Percentiles rank a stretch among this genome's conserved stretches.
Conservation (phyloP, 2,888 invertebrate species). For the Syrphus vitripennis region DNA sequence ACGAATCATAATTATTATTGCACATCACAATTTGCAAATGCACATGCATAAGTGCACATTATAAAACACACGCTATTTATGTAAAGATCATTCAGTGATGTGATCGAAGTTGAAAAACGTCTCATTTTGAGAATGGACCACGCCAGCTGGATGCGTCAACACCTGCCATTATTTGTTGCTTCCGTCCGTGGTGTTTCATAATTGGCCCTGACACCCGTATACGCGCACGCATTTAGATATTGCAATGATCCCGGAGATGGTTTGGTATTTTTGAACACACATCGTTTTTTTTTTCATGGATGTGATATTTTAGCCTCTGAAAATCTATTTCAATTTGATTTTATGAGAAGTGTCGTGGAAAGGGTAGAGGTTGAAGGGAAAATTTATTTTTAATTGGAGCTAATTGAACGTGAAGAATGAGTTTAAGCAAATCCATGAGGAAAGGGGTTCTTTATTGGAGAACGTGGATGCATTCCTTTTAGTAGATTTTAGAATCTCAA, state of each 20-base stretch:
- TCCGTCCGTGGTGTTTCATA: slow-evolving; percentile 66
- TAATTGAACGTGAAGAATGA: slow-evolving; percentile 67
- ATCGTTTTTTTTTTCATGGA: neutral
- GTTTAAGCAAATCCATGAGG: slow-evolving; percentile 4
- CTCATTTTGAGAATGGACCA: slow-evolving; percentile 65
- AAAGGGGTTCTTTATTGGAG: neutral
- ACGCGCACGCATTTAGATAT: neutral
- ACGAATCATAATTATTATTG: slow-evolving; percentile 59
- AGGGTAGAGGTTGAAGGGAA: slow-evolving; percentile 25
- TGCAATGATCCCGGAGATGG: slow-evolving; percentile 7
- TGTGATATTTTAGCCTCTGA: slow-evolving; percentile 16
- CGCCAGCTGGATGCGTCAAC: slow-evolving; percentile 72
- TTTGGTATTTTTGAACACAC: slow-evolving; percentile 40
- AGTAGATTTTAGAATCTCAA: no score
- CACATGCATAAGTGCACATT: no score
- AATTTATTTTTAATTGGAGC: slow-evolving; percentile 56
- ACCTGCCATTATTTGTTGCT: slow-evolving; percentile 73
- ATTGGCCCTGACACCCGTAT: slow-evolving; percentile 66
- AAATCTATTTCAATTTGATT: slow-evolving; percentile 39
- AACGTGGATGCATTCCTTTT: neutral
- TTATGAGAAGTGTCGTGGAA: neutral
- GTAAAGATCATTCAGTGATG: neutral
- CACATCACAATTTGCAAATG: no score
- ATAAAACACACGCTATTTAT: neutral
- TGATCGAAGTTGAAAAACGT: slow-evolving; percentile 69